phyloP scores from a whole-genome alignment of 1,140 invertebrate genomes.

The Whitmania pigra region DNA sequence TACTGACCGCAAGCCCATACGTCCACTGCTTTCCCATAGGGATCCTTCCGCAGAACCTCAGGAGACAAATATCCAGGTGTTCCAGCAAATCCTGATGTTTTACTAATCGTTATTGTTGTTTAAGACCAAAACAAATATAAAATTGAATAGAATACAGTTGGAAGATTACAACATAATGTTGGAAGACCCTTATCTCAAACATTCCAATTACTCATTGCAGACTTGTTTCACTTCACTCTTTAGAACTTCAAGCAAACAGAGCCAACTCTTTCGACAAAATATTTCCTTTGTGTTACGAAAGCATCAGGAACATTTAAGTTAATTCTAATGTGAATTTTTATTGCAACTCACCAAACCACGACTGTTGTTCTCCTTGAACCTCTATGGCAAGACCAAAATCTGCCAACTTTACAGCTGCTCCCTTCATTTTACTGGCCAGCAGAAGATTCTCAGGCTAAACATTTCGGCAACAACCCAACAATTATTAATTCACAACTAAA shows the following conservation, averaged over 20 bases:
- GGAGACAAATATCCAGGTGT: slow-evolving; percentile 97
- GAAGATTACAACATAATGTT: too few species aligned
- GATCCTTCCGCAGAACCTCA: slow-evolving; percentile 98
- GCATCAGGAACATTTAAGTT: neutral
- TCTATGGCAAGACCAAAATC: slow-evolving; percentile 99
- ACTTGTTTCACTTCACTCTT: too few species aligned
- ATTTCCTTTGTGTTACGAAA: too few species aligned
- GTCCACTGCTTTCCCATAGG: slow-evolving; percentile 98
- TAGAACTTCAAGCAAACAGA: too few species aligned
- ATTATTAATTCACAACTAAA: too few species aligned
- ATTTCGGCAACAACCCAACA: neutral
- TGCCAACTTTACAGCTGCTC: slow-evolving; percentile 87
- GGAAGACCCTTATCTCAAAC: too few species aligned
- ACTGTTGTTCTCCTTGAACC: slow-evolving; percentile 93
- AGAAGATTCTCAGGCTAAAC: slow-evolving; percentile 90
- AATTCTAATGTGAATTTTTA: neutral
- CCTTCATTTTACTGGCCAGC: slow-evolving; percentile 95
- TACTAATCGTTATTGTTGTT: too few species aligned
- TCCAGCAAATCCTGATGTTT: slow-evolving; percentile 72
- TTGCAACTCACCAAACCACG: slow-evolving; percentile 55
- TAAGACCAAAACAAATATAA: neutral
- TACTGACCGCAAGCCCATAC: slow-evolving; percentile 91
- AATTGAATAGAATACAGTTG: neutral
- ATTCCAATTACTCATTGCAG: too few species aligned
- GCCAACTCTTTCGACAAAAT: too few species aligned